phyloP scores from a whole-genome alignment of 2,113 vertebrate species.

The Indicator maculatus region DNA sequence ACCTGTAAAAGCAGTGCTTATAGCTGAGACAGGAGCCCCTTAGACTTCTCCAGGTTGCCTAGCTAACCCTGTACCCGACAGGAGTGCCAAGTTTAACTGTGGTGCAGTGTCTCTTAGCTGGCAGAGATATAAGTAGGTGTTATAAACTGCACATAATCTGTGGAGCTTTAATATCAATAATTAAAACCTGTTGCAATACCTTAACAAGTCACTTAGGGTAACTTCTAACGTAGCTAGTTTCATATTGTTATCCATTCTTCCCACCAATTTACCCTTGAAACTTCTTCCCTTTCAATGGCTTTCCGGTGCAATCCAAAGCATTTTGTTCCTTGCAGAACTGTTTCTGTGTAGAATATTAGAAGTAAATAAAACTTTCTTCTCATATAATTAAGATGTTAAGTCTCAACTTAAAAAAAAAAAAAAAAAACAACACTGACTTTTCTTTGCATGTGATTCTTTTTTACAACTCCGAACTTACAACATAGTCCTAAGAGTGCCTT shows the following conservation, averaged over 20 bases:
- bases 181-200: background rate
- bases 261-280: background rate
- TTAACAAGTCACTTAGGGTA: background rate
- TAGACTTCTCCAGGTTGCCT: background rate
- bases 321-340: background rate
- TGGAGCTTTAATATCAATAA: background rate
- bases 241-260: background rate
- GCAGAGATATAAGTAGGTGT: background rate
- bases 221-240: background rate
- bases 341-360: background rate
- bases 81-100: background rate
- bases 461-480: background rate
- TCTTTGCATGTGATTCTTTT: background rate
- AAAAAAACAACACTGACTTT: background rate
- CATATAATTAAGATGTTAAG: background rate
- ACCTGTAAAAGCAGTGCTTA: background rate
- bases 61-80: background rate
- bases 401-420: background rate
- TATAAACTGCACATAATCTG: accelerated
- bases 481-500: background rate
- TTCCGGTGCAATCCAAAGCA: background rate
- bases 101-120: background rate
- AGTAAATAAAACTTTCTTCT: background rate
- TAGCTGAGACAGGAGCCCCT: background rate
- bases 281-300: background rate